phyloP scores from a whole-genome alignment of 1,140 invertebrate genomes.

The Augochlora pura region DNA sequence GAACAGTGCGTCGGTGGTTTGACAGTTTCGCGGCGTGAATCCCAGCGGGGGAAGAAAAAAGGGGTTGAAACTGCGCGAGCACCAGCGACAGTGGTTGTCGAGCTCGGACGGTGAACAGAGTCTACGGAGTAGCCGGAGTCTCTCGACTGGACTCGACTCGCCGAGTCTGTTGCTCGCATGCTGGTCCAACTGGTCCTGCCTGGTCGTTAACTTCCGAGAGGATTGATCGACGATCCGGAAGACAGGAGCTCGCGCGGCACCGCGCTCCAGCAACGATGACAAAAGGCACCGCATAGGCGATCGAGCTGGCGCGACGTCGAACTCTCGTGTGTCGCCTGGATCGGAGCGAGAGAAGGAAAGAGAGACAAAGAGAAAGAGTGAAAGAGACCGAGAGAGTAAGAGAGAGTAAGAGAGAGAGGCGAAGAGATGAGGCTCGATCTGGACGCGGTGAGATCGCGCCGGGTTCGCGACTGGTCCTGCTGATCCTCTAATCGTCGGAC shows the following conservation, averaged over 20 bases:
- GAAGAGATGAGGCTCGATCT: constrained; percentile 30
- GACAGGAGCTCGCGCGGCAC: not conserved
- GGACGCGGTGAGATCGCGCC: constrained; percentile 38
- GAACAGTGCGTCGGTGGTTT: not conserved
- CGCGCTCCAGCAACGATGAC: not conserved
- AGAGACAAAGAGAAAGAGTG: not conserved
- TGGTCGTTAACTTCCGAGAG: constrained; percentile 12
- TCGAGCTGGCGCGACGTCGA: no score
- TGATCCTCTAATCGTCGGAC: constrained; percentile 54
- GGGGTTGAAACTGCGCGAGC: not conserved
- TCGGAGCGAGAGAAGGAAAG: no score
- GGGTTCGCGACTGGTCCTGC: constrained; percentile 57
- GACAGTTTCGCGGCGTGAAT: constrained; percentile 40
- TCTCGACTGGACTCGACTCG: not conserved
- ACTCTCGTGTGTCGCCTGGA: no score
- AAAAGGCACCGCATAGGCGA: not conserved
- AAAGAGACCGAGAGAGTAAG: no score
- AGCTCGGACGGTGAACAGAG: not conserved
- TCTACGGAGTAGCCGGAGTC: not conserved
- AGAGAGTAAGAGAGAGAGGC: no score
- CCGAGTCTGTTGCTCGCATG: not conserved
- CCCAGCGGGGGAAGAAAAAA: no score
- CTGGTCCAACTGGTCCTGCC: constrained; percentile 4
- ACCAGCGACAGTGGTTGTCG: not conserved
- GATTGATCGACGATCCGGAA: constrained; percentile 24